Evolutionary conservation across 1,140 invertebrate species (phyloP).

Genomic region (Vollenhovia emeryi): DNA sequence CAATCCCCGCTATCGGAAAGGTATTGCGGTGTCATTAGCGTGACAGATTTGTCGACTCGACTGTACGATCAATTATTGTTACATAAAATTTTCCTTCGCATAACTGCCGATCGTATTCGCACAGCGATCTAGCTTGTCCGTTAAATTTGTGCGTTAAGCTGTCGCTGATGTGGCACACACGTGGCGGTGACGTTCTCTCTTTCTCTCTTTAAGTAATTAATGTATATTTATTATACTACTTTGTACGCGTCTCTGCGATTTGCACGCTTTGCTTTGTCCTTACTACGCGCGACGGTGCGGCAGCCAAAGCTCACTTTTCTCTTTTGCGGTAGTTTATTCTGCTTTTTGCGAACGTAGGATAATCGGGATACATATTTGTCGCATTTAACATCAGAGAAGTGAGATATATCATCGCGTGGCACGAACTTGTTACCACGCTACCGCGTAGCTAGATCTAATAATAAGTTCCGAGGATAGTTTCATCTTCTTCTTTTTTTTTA

Average conservation of each 20-base stretch:
- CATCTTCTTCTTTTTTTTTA: neutral
- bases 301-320: neutral
- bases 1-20: neutral
- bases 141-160: constrained; percentile 10
- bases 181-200: neutral
- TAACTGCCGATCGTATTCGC: neutral
- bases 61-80: neutral
- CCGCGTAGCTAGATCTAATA: constrained; percentile 22
- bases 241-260: neutral
- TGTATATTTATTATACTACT: constrained; percentile 7
- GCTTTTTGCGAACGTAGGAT: constrained; percentile 23
- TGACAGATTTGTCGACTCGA: neutral
- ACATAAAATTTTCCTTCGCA: neutral
- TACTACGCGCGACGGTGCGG: constrained; percentile 4
- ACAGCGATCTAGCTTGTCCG: neutral
- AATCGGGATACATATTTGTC: constrained; percentile 42
- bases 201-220: constrained; percentile 28
- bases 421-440: constrained; percentile 10
- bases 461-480: constrained; percentile 52
- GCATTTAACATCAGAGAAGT: constrained; percentile 33
- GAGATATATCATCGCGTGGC: constrained; percentile 42
- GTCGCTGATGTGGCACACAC: neutral
- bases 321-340: constrained; percentile 31
- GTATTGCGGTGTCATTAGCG: neutral
- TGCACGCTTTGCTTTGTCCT: constrained; percentile 2